These are phyloP conservation scores for Myotis davidii DNA, from an alignment of 2,113 vertebrate species.

Conservation along the genomic window DNA sequence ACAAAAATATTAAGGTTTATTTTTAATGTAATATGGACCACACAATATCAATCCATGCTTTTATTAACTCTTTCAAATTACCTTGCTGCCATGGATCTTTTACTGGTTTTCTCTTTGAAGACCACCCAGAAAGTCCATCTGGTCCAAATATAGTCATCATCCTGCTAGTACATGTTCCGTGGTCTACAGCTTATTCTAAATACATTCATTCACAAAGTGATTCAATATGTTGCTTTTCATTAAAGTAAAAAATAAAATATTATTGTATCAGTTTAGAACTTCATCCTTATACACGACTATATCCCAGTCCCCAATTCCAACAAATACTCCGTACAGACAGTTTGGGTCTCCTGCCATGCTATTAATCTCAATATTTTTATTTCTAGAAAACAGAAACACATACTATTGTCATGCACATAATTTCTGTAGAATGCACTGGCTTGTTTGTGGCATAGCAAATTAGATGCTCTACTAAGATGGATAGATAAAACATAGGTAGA, in stretches of 20 bases:
- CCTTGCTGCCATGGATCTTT: not conserved
- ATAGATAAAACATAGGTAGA: not conserved
- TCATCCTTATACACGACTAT: not conserved
- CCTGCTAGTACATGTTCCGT: not conserved
- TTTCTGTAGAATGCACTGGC: not conserved
- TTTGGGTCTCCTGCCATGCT: not conserved
- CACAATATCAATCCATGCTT: not conserved
- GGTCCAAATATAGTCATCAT: slow-evolving; percentile 2
- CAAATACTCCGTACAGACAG: not conserved
- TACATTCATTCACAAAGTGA: slow-evolving; percentile 29
- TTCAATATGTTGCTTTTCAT: slow-evolving; percentile 8
- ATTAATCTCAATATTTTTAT: not conserved
- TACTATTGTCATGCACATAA: not conserved
- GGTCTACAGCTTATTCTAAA: not conserved
- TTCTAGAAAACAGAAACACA: not conserved
- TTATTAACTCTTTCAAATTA: slow-evolving; percentile 4
- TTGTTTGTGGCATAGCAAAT: not conserved
- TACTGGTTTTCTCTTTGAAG: not conserved
- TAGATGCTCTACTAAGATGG: not conserved
- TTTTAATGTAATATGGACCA: not conserved
- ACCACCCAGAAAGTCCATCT: slow-evolving; percentile 35
- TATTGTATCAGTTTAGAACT: not conserved
- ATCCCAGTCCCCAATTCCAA: not conserved
- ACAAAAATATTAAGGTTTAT: not conserved
- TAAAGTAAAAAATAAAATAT: slow-evolving; percentile 17